Conservation (phyloP, 1,140 invertebrate species). For the roundworm (Caenorhabditis elegans) region WBcel235 BX284605.5:9097501-9098000, state of each 20-base stretch:
- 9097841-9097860: no score
- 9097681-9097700: neutral
- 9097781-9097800: neutral
- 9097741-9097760: neutral
- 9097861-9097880: neutral
- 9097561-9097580: neutral
- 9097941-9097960: slow-evolving; percentile 4
- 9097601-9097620: no score
- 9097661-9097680: neutral
- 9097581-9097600: neutral
- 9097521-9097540: neutral
- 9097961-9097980: neutral
- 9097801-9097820: neutral
- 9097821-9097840: neutral
- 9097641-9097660: slow-evolving; percentile 16
- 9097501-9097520: neutral
- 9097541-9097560: neutral
- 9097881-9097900: neutral
- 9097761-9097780: neutral
- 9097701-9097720: neutral
- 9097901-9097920: neutral
- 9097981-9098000: slow-evolving; percentile 29
- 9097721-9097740: neutral
- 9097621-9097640: neutral
- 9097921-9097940: neutral